Base-by-base conservation (phyloP, 2,113 vertebrate genomes). In the Prunella himalayana region DNA sequence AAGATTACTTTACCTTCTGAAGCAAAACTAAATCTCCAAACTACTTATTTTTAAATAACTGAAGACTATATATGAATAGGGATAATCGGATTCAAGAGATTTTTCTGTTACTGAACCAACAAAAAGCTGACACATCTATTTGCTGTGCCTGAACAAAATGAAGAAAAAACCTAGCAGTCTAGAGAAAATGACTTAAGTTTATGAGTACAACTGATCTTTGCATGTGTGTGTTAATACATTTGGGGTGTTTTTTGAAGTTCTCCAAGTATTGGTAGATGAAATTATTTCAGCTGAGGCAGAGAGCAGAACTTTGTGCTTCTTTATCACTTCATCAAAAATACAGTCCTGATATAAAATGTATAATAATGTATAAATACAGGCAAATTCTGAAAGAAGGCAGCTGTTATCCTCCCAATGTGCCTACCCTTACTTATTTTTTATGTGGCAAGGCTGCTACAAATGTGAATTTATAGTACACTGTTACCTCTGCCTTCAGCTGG, bases 41-140 rank as follows among this genome's bases (percentile, higher is more conserved):
- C 72, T 94, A 92, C 90, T 97, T 97, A 91, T 95, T 95, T 97
- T 96, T 96, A 80, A 96, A 97, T 82, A 96, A 94, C 47, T 87
- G 19, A 60, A 95, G 90, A 92, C 66, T 93, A 45, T 39, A 47
- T 78, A 91, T 2, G 11, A 93, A 94, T 92, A 80, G 91, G 86
- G 91, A 85, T 97, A 97, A 97, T 95, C 37, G 39, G 79, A 95
- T 96, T 94, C 71, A 45, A 91, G 35, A 90, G 77, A 76, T 92
- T 96, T 94, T 94, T 88, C 50, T 90, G 61, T 93, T 83, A 94
- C 70, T 85, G 82, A 93, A 94, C 80, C 60, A 89, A 90, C 63
- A 94, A 66, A 96, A 93, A 47, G 78, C 64, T 87, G 76, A 95
- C 82, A 60, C 66, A 87, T 49, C 61, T 93, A 16, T 80, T 97